phyloP scores from a whole-genome alignment of 2,797 vertebrate species.

The Brachyrhaphis roseni region DNA sequence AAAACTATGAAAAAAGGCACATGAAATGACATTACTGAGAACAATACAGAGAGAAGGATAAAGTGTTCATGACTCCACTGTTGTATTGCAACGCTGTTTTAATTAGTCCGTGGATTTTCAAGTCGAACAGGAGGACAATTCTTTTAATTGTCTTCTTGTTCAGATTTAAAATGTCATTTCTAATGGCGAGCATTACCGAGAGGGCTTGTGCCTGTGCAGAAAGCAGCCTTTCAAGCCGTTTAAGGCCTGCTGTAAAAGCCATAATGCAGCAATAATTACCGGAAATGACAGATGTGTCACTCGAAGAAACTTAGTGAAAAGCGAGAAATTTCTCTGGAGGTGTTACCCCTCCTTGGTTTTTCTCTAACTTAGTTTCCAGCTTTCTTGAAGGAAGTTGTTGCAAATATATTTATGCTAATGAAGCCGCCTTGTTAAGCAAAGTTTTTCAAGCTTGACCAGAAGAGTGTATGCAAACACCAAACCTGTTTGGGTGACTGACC shows the following conservation, averaged over 20 bases:
- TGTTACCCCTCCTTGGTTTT: constrained; percentile 12
- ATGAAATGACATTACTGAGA: constrained; percentile 22
- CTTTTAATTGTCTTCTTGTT: constrained; percentile 18
- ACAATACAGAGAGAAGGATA: constrained; percentile 13
- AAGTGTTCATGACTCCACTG: constrained; percentile 16
- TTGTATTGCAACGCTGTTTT: constrained; percentile 39
- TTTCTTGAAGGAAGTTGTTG: not conserved
- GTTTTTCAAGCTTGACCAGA: not conserved
- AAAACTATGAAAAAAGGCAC: not conserved
- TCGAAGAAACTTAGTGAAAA: constrained; percentile 30
- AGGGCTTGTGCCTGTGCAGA: constrained; percentile 21
- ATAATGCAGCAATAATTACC: constrained; percentile 43
- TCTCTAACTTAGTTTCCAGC: not conserved
- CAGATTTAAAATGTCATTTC: constrained; percentile 68
- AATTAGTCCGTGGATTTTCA: constrained; percentile 50
- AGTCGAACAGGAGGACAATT: constrained; percentile 3
- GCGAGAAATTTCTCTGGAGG: not conserved
- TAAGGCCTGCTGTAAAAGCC: constrained; percentile 40
- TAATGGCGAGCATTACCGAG: constrained; percentile 48
- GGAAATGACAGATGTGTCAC: constrained; percentile 34
- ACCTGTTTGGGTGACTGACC: not conserved
- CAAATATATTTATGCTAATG: constrained; percentile 11
- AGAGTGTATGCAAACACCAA: not conserved
- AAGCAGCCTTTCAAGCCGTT: constrained; percentile 35
- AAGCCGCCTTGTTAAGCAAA: constrained; percentile 4